Conservation (phyloP, 64 coral and sea anemone species). For the Orbicella faveolata region DNA sequence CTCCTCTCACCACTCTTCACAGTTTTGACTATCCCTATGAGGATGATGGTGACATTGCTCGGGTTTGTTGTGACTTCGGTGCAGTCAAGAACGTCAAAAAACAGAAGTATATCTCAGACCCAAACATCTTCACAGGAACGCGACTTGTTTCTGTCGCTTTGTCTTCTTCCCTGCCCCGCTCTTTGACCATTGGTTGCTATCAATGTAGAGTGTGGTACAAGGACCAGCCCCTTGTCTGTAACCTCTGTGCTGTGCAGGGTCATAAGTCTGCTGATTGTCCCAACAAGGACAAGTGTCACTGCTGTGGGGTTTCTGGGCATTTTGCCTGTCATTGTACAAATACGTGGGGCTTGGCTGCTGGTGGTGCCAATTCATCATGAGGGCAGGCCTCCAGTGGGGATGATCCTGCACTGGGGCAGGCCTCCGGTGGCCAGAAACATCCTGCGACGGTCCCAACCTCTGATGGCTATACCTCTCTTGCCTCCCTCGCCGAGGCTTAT, state of each 20-base stretch:
- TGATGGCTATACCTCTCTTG: too few species aligned
- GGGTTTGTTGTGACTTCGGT: neutral
- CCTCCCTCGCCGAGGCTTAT: too few species aligned
- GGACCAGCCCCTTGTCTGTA: neutral
- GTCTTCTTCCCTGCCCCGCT: neutral
- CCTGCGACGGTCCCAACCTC: too few species aligned
- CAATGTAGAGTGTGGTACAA: neutral
- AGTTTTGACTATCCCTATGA: neutral
- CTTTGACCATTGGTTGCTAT: neutral
- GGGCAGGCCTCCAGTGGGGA: too few species aligned
- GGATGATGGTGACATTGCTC: neutral
- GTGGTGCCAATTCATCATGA: neutral
- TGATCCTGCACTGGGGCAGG: too few species aligned
- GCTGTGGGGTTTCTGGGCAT: too few species aligned
- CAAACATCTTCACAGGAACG: neutral
- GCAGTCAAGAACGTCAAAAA: neutral
- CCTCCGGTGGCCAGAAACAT: too few species aligned
- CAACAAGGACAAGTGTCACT: too few species aligned
- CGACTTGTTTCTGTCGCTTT: neutral
- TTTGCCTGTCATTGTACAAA: too few species aligned
- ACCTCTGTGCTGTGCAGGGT: neutral
- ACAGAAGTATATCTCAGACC: neutral
- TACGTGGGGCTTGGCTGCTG: neutral
- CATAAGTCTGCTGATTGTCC: neutral
- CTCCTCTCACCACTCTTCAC: neutral